Base-by-base conservation (phyloP, 2,797 vertebrate genomes). In the Malacoraja senta region DNA sequence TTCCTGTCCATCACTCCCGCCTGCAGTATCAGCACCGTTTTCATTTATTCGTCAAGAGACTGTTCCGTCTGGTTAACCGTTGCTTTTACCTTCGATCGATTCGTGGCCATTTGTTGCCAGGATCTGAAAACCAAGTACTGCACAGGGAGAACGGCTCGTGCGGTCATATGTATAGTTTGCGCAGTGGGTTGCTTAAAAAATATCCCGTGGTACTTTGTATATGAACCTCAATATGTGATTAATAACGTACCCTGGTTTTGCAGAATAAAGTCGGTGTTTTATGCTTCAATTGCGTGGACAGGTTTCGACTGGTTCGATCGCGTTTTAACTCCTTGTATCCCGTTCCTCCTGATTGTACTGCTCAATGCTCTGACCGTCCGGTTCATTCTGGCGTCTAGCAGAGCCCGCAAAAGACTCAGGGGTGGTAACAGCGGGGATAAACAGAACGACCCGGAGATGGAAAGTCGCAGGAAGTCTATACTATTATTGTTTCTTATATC, bases 41-140 rank as follows among this genome's bases (percentile, higher is more conserved):
- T 79, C 9, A n/a, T 79, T 32, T 32, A n/a, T 79, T n/a, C 78
- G 17, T 32, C 78, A 0, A 38, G 29, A 12, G n/a, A 79, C 78
- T 32, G 35, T 79, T 79, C 78, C 15, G 78, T 79, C 29, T 79
- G 78, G 78, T 35, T 79, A n/a, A 79, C 78, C 35, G 78, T 79
- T 79, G 78, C 78, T 79, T 79, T 79, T 19, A 79, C 78, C 17
- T 79, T 79, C n/a, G 78, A 79, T 79, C 78, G 78, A 35, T 79
- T 79, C 35, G 78, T 79, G 0, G 78, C 78, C 78, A 79, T 79
- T 79, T 79, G 78, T 19, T 79, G 78, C n/a, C 78, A 32, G 17
- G 35, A 79, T n/a, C 35, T 79, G 78, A 79, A 32, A 32, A 12
- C 9, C 10, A 79, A 32, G 35, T 79, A 79, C 35, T 79, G 78